Evolutionary conservation across 2,113 vertebrate species (phyloP).

Genomic region (Anoura caudifer): DNA sequence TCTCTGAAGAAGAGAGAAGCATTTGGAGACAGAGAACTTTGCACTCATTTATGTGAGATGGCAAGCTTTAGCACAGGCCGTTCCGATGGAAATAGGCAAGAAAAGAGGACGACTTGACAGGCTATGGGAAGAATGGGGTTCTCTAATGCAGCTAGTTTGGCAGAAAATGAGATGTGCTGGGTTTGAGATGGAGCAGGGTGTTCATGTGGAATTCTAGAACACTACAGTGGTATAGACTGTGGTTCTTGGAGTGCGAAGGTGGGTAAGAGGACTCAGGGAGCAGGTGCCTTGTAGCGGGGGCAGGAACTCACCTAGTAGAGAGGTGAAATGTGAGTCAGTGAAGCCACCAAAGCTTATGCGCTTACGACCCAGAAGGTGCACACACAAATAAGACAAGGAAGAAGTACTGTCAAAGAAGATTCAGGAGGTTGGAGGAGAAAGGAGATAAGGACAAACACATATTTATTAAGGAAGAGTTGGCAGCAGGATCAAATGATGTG

Average conservation of each 20-base stretch:
- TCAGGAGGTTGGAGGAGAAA: background rate
- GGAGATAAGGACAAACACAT: background rate
- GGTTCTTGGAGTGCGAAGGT: background rate
- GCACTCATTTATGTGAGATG: background rate
- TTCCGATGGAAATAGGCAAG: background rate
- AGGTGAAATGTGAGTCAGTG: background rate
- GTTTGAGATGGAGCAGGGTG: background rate
- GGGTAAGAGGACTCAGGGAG: background rate
- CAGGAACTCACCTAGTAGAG: background rate
- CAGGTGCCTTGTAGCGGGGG: no score
- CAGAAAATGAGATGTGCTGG: background rate
- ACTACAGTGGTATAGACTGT: background rate
- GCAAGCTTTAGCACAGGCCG: background rate
- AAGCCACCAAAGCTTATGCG: no score
- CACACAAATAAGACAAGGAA: background rate
- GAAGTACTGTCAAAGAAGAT: background rate
- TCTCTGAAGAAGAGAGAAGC: background rate
- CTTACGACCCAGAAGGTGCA: background rate
- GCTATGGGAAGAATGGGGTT: no score
- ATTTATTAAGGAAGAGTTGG: background rate
- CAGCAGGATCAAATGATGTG: no score
- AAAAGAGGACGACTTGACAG: background rate
- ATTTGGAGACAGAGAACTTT: background rate
- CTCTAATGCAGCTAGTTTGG: background rate
- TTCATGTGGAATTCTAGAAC: background rate